phyloP scores from a whole-genome alignment of 2,888 invertebrate genomes.

The Drosophila mercatorum region DNA sequence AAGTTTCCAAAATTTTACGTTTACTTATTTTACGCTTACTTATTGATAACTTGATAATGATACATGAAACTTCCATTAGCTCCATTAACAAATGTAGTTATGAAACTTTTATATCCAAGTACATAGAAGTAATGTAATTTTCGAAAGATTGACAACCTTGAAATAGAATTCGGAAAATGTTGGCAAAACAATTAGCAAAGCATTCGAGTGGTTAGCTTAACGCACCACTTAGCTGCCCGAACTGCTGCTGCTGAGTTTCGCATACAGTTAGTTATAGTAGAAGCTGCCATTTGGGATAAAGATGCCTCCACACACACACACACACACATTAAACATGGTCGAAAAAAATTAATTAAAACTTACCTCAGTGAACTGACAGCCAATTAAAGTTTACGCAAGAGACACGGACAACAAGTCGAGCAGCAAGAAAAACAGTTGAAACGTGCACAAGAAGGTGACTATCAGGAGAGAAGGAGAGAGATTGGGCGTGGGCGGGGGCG shows the following conservation, averaged over 20 bases:
- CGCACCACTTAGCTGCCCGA: constrained; percentile 40
- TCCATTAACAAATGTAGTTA: neutral
- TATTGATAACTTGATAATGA: neutral
- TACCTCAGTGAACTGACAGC: constrained; percentile 75
- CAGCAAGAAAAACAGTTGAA: constrained; percentile 21
- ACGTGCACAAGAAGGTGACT: constrained; percentile 1
- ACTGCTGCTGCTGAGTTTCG: neutral
- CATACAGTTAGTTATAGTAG: constrained; percentile 9
- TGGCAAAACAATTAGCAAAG: constrained; percentile 49
- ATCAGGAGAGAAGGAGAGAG: neutral
- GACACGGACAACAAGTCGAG: constrained; percentile 59
- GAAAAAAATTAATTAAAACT: constrained; percentile 76
- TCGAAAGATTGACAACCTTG: constrained; percentile 13
- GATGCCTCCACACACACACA: constrained; percentile 4
- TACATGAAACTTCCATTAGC: neutral
- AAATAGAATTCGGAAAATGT: constrained; percentile 24
- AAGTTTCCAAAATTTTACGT: too few species aligned
- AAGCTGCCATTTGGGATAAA: constrained; percentile 40
- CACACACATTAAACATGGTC: constrained; percentile 26
- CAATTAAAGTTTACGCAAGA: constrained; percentile 75
- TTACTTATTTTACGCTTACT: too few species aligned
- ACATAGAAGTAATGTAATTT: neutral
- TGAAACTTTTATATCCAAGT: neutral
- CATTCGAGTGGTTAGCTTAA: constrained; percentile 49
- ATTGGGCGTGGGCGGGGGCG: neutral